Conservation (phyloP, 1,140 invertebrate species). For the Alviniconcha marisindica region DNA sequence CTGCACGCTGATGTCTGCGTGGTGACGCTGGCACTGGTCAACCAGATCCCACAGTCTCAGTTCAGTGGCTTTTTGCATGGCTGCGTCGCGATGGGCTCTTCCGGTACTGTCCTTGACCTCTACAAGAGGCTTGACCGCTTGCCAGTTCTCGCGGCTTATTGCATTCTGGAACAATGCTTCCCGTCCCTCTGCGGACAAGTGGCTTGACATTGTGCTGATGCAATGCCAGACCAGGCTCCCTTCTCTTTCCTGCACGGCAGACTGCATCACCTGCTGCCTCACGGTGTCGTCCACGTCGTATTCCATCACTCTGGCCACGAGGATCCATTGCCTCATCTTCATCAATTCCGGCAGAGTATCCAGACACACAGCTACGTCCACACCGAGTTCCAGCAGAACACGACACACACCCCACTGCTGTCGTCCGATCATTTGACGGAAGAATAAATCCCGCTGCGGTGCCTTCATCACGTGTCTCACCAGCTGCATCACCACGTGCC, state of each 20-base stretch:
- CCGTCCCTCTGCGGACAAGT: not conserved
- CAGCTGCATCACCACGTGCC: constrained; percentile 2
- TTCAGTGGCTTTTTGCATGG: not conserved
- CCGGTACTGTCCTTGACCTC: not conserved
- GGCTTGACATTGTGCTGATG: not conserved
- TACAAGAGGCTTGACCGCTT: not conserved
- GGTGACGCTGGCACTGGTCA: not conserved
- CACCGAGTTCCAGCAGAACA: not conserved
- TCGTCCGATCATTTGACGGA: not conserved
- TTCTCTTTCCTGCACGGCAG: not conserved
- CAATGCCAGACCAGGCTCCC: not conserved
- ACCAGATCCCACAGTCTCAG: not conserved
- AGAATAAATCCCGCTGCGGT: not conserved
- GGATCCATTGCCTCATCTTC: not conserved
- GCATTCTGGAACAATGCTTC: not conserved
- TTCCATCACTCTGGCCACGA: constrained; percentile 4
- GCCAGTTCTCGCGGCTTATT: not conserved
- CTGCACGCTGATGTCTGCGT: not conserved
- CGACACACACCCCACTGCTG: constrained; percentile 8
- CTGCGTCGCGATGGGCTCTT: not conserved
- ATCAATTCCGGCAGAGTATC: not conserved
- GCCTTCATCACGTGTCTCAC: not conserved
- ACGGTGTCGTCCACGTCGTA: not conserved
- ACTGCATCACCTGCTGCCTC: not conserved
- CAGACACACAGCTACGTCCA: not conserved